A percentile compares a stretch with the other conserved stretches of the same genome.
Evolutionary conservation across 2,888 invertebrate genomes (phyloP).

Genomic region (Clivina fossor): DNA sequence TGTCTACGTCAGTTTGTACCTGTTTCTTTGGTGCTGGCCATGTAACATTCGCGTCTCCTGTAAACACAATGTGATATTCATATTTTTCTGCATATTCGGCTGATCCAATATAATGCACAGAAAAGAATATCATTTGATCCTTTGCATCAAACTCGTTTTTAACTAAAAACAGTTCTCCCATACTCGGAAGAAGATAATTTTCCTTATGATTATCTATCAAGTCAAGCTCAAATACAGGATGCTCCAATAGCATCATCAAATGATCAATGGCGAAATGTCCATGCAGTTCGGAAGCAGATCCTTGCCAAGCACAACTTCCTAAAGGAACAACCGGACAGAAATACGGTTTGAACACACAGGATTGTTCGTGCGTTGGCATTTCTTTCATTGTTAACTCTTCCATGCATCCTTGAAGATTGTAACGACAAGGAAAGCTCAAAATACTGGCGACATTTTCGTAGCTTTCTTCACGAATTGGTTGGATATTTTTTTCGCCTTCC

Average conservation of each 20-base stretch:
- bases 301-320: constrained; percentile 45
- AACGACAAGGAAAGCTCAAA: constrained; percentile 46
- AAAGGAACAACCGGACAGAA: constrained; percentile 40
- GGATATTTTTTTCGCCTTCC: constrained; percentile 36
- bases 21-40: constrained; percentile 28
- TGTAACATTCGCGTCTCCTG: not conserved
- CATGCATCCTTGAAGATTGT: constrained; percentile 43
- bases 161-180: constrained; percentile 43
- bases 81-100: constrained; percentile 32
- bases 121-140: constrained; percentile 42
- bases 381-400: constrained; percentile 39
- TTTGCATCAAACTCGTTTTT: constrained; percentile 14
- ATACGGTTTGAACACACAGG: constrained; percentile 42
- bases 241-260: constrained; percentile 42
- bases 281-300: constrained; percentile 41
- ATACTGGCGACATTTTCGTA: constrained; percentile 43
- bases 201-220: constrained; percentile 45
- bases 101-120: constrained; percentile 41
- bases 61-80: constrained; percentile 32
- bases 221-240: constrained; percentile 46
- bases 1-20: constrained; percentile 31
- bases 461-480: constrained; percentile 40
- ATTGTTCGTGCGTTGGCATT: constrained; percentile 43
- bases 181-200: constrained; percentile 44
- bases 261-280: constrained; percentile 46